phyloP scores from a whole-genome alignment of 2,113 vertebrate genomes.

The Dascyllus trimaculatus region DNA sequence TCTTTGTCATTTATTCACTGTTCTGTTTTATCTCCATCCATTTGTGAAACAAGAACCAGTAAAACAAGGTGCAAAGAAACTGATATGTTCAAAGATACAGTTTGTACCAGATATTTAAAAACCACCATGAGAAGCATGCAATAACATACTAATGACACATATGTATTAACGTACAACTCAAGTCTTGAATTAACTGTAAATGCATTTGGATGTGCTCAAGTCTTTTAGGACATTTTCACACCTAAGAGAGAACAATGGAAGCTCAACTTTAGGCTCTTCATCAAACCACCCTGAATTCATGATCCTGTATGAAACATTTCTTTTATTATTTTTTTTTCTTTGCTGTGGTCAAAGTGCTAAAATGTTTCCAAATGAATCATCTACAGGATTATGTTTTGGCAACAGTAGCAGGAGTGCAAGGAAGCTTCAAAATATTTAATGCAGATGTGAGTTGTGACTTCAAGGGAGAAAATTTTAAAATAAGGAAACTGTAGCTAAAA shows the following conservation, averaged over 20 bases:
- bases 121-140: constrained; percentile 33
- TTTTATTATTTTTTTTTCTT: neutral
- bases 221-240: neutral
- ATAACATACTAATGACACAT: constrained; percentile 12
- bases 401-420: constrained; percentile 18
- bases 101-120: constrained; percentile 21
- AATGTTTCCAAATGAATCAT: constrained; percentile 22
- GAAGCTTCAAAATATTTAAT: constrained; percentile 1
- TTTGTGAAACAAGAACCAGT: constrained; percentile 3
- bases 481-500: constrained; percentile 9
- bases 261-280: constrained; percentile 9
- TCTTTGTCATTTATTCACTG: constrained; percentile 17
- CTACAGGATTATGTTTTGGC: constrained; percentile 1
- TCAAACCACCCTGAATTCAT: constrained; percentile 13
- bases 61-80: constrained; percentile 52
- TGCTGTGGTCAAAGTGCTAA: neutral
- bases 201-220: too few species aligned
- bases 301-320: too few species aligned
- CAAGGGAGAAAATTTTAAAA: constrained; percentile 21
- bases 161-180: neutral
- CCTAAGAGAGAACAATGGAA: constrained; percentile 23
- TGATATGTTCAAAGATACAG: constrained; percentile 36
- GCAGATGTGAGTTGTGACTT: constrained; percentile 11
- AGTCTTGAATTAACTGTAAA: neutral
- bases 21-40: constrained; percentile 16